Evolutionary conservation across 2,113 vertebrate species (phyloP).

Genomic region (Rostratula benghalensis): DNA sequence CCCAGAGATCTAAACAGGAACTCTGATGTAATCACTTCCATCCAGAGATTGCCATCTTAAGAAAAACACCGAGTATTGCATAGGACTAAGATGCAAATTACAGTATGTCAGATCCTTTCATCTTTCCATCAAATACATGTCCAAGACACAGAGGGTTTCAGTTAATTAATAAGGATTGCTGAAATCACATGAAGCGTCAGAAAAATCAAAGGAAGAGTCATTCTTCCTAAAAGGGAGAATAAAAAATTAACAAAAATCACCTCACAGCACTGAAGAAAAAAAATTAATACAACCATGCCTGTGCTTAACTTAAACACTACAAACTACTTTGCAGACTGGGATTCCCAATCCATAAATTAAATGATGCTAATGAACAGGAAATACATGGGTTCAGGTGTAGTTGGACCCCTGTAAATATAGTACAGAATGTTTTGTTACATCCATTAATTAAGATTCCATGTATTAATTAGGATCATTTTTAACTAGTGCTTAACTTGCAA

Average conservation of each 20-base stretch:
- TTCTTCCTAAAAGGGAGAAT: not conserved
- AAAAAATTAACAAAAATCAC: not conserved
- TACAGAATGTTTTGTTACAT: accelerated
- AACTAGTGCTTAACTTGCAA: not conserved
- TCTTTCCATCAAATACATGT: not conserved
- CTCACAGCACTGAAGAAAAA: accelerated
- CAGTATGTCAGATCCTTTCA: not conserved
- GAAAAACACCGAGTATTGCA: not conserved
- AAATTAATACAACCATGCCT: not conserved
- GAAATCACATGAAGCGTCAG: not conserved
- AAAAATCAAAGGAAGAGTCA: not conserved
- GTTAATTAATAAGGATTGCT: not conserved
- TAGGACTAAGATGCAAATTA: not conserved
- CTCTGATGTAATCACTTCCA: not conserved
- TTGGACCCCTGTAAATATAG: not conserved
- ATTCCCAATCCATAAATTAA: not conserved
- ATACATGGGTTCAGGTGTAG: not conserved
- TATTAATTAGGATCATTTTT: not conserved
- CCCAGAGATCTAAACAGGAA: not conserved
- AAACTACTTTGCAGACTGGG: not conserved
- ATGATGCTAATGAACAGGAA: not conserved
- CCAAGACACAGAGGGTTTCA: not conserved
- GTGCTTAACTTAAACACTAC: not conserved
- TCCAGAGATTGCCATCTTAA: not conserved
- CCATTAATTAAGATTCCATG: not conserved